Evolutionary conservation across 2,113 vertebrate genomes (phyloP), one percentile per base, ranked within the genome.

Genomic region (Hippolais icterina): DNA sequence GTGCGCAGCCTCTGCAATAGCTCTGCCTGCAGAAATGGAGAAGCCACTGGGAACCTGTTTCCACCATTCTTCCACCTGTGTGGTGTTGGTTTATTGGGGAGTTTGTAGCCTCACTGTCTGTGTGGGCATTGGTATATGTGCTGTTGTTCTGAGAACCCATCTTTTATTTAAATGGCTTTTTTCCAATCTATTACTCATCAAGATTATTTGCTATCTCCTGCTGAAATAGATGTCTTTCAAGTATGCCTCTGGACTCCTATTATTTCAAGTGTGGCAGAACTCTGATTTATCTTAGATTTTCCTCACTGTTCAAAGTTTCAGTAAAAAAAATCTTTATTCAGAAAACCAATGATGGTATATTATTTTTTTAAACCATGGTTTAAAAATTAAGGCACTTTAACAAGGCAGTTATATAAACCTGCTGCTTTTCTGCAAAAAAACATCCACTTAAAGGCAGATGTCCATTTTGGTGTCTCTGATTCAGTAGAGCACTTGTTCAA

Each of bases 351-450:
- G 3, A 44, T 33, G 27, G 50, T 81, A 9, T 31, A 46, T 65
- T 64, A 71, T 39, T 46, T 72, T 54, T 49, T 83, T 44, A 3
- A 61, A 35, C n/a, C 11, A 21, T 56, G 52, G 42, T 88, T 88
- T 88, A 61, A 94, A 90, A 90, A 94, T 90, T 35, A 76, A 52
- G 60, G 64, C 71, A 71, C 92, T 89, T 93, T 68, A 83, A 49
- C 60, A 83, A 70, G 78, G 52, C 68, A n/a, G 44, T 92, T 83
- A 53, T 0, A 74, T 90, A 88, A 90, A 60, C 72, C 79, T 2
- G 1, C 15, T 88, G 54, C 69, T 92, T 93, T 95, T 75, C 83
- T 83, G 47, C 68, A 95, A 95, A 96, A 68, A 83, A 93, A 18
- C 46, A 77, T 59, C 44, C 59, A 35, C 75, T 91, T 94, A 66